These are phyloP conservation scores for Mustela nigripes DNA, from an alignment of 2,113 vertebrate species.

Conservation along the genomic window DNA sequence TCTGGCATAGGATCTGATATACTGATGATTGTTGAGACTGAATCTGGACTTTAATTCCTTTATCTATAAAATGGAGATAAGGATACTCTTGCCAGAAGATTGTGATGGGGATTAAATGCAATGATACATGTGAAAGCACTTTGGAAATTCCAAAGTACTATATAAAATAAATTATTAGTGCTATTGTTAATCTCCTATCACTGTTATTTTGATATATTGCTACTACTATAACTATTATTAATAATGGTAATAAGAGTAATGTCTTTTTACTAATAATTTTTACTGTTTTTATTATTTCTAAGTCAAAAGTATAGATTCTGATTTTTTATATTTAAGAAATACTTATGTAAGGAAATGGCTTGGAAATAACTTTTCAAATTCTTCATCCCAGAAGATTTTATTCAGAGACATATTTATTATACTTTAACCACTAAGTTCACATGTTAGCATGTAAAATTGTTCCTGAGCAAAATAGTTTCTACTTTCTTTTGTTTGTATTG, in stretches of 20 bases:
- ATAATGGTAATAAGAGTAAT: background rate
- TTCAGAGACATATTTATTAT: background rate
- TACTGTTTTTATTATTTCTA: conserved; percentile 39
- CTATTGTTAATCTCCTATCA: background rate
- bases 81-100: background rate
- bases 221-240: background rate
- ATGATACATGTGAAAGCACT: background rate
- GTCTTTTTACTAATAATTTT: background rate
- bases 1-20: background rate
- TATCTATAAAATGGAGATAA: background rate
- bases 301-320: background rate
- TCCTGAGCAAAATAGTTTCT: background rate
- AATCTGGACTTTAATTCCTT: background rate
- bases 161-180: conserved; percentile 4
- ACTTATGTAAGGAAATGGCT: background rate
- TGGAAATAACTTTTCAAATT: conserved; percentile 48
- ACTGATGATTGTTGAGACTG: background rate
- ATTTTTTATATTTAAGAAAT: conserved; percentile 53
- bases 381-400: background rate
- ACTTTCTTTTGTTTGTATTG: background rate
- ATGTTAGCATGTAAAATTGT: background rate
- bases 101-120: background rate
- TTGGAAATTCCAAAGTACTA: conserved; percentile 25
- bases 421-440: background rate
- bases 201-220: background rate